A percentile compares a stretch with the other conserved stretches of the same genome.
These are phyloP conservation scores for Cheilosia vernalis DNA, from an alignment of 2,888 invertebrate genomes.

Conservation along the genomic window DNA sequence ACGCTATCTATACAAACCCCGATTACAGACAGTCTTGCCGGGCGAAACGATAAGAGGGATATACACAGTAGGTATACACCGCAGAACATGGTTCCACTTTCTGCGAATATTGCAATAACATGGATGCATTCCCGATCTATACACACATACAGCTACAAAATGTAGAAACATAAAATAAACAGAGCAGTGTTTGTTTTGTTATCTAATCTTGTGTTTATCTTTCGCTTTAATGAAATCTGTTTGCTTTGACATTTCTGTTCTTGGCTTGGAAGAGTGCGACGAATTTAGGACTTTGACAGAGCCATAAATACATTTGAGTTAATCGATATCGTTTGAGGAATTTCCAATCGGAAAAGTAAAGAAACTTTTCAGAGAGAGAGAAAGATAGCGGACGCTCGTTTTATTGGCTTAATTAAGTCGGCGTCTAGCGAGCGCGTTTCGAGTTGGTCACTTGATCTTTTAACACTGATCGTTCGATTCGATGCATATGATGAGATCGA, in stretches of 20 bases:
- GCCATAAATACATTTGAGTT: neutral
- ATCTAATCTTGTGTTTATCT: slow-evolving; percentile 51
- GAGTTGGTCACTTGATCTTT: slow-evolving; percentile 40
- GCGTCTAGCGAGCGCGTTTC: slow-evolving; percentile 23
- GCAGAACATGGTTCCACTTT: slow-evolving; percentile 22
- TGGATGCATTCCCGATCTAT: slow-evolving; percentile 4
- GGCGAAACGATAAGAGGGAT: slow-evolving; percentile 19
- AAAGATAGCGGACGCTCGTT: neutral
- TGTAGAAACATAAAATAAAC: neutral
- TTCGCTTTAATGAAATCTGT: slow-evolving; percentile 9
- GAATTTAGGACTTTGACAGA: neutral
- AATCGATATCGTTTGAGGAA: neutral
- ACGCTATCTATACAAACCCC: slow-evolving; percentile 16
- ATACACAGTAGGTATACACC: neutral
- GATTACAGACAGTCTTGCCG: slow-evolving; percentile 24
- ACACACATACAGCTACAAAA: neutral
- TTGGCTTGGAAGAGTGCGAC: neutral
- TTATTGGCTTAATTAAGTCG: slow-evolving; percentile 41
- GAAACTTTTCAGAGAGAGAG: neutral
- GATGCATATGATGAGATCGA: slow-evolving; percentile 13
- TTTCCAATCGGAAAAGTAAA: neutral
- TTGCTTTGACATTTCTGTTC: slow-evolving; percentile 3
- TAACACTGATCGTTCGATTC: slow-evolving; percentile 22
- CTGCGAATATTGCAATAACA: slow-evolving; percentile 18
- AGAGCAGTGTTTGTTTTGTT: slow-evolving; percentile 10